Evolutionary conservation across 2,888 invertebrate genomes (phyloP).

Genomic region (Colostygia pectinataria): DNA sequence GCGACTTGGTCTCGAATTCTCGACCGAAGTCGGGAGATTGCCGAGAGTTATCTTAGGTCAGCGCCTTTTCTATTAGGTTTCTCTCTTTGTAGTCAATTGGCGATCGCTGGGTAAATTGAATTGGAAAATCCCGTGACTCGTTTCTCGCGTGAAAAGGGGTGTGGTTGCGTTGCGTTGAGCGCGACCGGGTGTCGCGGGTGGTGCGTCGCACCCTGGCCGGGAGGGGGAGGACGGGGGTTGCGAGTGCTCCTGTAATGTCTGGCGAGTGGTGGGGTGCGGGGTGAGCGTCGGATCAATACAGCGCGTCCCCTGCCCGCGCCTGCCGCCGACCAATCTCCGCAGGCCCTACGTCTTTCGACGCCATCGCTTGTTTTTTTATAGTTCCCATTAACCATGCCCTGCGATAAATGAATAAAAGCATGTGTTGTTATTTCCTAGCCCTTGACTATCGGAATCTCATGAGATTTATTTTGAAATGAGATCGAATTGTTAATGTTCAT

Average conservation of each 20-base stretch:
- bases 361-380: conserved; percentile 79
- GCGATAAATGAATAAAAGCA: conserved; percentile 78
- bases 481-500: conserved; percentile 31
- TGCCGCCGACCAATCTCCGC: conserved; percentile 74
- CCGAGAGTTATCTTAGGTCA: conserved; percentile 21
- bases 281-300: conserved; percentile 70
- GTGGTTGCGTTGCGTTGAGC: conserved; percentile 71
- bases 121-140: conserved; percentile 81
- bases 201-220: conserved; percentile 53
- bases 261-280: conserved; percentile 49
- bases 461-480: conserved; percentile 36
- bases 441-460: conserved; percentile 34
- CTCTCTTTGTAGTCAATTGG: conserved; percentile 41
- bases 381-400: conserved; percentile 75
- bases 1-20: background rate
- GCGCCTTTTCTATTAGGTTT: conserved; percentile 37
- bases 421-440: conserved; percentile 57
- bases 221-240: conserved; percentile 57
- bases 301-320: conserved; percentile 55
- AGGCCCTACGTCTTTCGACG: conserved; percentile 80
- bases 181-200: conserved; percentile 38
- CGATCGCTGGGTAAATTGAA: conserved; percentile 67
- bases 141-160: conserved; percentile 73
- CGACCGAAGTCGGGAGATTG: conserved; percentile 2
- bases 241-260: conserved; percentile 71